A percentile compares a stretch with the other conserved stretches of the same genome.
These are phyloP conservation scores for Heliconius ethilla DNA, from an alignment of 2,888 invertebrate genomes.

Conservation along the genomic window DNA sequence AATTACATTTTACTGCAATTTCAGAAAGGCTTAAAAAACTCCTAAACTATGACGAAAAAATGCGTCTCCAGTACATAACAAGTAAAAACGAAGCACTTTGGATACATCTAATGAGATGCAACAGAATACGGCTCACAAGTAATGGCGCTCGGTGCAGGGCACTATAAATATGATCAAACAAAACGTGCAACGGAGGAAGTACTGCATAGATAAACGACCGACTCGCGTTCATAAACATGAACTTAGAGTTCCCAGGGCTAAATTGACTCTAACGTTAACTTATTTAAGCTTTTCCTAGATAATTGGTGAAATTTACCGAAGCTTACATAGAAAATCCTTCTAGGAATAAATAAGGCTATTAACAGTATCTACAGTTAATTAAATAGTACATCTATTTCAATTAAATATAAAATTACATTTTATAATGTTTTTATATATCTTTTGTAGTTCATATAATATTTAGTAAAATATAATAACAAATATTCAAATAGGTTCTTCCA, in stretches of 20 bases:
- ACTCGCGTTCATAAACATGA: slow-evolving; percentile 24
- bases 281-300: slow-evolving; percentile 19
- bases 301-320: slow-evolving; percentile 12
- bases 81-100: neutral
- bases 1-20: too few relatives aligned
- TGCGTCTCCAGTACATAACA: neutral
- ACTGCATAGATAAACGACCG: slow-evolving; percentile 25
- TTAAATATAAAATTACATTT: neutral
- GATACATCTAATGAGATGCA: slow-evolving; percentile 25
- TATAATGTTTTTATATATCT: neutral
- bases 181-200: slow-evolving; percentile 27
- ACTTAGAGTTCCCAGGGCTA: slow-evolving; percentile 24
- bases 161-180: slow-evolving; percentile 30
- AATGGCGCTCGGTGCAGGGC: slow-evolving; percentile 17
- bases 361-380: neutral
- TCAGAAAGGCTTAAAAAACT: too few relatives aligned
- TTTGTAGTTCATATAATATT: neutral
- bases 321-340: neutral
- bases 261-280: slow-evolving; percentile 25
- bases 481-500: neutral
- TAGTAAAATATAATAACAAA: neutral
- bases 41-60: neutral
- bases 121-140: slow-evolving; percentile 23
- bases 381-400: neutral
- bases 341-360: neutral